Base-by-base conservation (phyloP, 1,140 invertebrate species). In the Stegodyphus mimosarum region DNA sequence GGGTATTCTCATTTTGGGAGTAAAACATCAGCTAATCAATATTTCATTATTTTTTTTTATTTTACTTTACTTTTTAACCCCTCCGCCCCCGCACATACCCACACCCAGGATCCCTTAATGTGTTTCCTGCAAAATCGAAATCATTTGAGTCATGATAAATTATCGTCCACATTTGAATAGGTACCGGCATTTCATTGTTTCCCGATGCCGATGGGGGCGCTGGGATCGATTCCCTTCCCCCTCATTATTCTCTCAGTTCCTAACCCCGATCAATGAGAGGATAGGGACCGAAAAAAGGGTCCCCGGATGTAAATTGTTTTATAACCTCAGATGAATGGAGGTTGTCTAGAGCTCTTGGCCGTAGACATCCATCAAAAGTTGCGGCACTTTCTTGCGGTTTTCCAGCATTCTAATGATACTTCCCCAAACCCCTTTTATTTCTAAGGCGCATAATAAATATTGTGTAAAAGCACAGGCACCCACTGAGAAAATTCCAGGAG, bases 11-110 rank as follows among this genome's bases (percentile, higher is more conserved):
- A 71, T 80, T 80, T 55, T 60, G 10, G 53, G 71, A 83, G 71
- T 83, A 83, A 83, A 83, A 83, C 79, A 83, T 83, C 79, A 83
- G 55, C 71, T 83, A 83, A 83, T 83, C 79, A 83, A 83, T 83
- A 83, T 74, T 83, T 74, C 79, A 74, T 74, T 66, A 73, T 83
- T 83, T 66, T 83, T 63, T 70, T 77, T 72, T 33, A n/a, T 13
- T 13, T 33, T 74, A 33, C 60, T 76, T 50, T 76, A 64, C 50
- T 76, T 76, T 76, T 76, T 60, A 11, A 17, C 17, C 49, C n/a
- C 7, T 10, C 60, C 11, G 13, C 53, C 72, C 5, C 18, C 72
- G 53, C 76, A 49, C 76, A 10, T 51, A 52, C 64, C 49, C 10
- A 33, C 48, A 33, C 33, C 33, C 76, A 18, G 50, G 78, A 72